Base-by-base conservation (phyloP, 2,797 vertebrate genomes). In the Hapalemur alaotrensis region DNA sequence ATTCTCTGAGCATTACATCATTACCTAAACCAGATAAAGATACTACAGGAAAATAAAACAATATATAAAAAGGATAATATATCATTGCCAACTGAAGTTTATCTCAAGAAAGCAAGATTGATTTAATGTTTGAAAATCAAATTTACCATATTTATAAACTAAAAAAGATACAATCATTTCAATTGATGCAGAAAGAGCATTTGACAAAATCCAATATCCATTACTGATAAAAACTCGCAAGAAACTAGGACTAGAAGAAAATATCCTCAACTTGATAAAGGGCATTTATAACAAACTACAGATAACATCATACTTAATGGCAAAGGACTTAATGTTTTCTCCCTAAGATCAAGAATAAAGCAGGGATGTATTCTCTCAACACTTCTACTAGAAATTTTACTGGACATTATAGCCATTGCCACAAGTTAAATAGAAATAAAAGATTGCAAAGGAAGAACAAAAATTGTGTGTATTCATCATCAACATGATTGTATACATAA, bases 111-210 rank as follows among this genome's bases (percentile, higher is more conserved):
- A 86, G 25, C 15, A 90, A 79, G 35, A 17, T 25, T n/a, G 30
- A 63, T 78, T 78, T 17, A 48, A 23, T 17, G 28, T 89, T 41
- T 52, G 18, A 83, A 94, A 94, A 89, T 54, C 52, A 63, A 88
- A 76, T 70, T 63, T 32, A 70, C 35, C 25, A 65, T 30, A 79
- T 63, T 63, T 54, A 63, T 38, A 72, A 52, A 70, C 25, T 46
- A 18, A 59, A 88, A 88, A 75, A 84, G 65, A 85, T 22, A 75
- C 23, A 80, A 94, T 91, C 32, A 83, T 65, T 88, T 94, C 38
- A 65, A 46, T 13, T 76, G 32, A 81, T 59, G 4, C 32, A 57
- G 28, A 73, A 80, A 38, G 35, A 91, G 10, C 38, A n/a, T 67
- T 52, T 52, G 35, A 70, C 32, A 91, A 91, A 96, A 69, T 54